A percentile compares a stretch with the other conserved stretches of the same genome.
Conservation (phyloP, 2,113 vertebrate species). For the Chaetura pelagica region DNA sequence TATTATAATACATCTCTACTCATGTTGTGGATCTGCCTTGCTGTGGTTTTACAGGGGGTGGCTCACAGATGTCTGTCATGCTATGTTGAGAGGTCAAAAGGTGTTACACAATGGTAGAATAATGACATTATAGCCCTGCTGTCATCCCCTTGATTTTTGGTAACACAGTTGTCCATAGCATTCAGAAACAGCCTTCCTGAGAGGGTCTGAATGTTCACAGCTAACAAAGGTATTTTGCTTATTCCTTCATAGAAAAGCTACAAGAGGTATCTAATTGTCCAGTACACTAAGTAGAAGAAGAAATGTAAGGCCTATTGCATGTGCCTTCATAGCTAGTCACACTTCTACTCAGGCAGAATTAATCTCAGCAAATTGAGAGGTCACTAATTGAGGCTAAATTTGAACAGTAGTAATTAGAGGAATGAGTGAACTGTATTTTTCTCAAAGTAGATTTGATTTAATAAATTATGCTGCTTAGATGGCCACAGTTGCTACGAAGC, state of each 20-base stretch:
- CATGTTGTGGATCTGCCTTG: not conserved
- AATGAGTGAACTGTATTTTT: constrained; percentile 21
- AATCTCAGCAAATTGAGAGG: constrained; percentile 23
- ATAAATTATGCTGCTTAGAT: not conserved
- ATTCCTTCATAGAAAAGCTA: not conserved
- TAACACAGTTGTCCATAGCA: fast-evolving
- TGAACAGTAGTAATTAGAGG: constrained; percentile 21
- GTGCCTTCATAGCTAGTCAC: not conserved
- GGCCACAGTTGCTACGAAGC: not conserved
- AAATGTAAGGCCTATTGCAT: not conserved
- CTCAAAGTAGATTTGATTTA: constrained; percentile 35
- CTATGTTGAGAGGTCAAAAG: not conserved
- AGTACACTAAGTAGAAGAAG: not conserved
- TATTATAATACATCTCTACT: not conserved
- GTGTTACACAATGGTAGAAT: not conserved
- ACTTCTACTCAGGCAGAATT: not conserved
- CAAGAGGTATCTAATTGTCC: not conserved
- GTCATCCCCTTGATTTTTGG: not conserved
- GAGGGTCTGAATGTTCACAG: not conserved
- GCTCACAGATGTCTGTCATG: not conserved
- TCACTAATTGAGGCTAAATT: constrained; percentile 15
- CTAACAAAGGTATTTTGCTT: not conserved
- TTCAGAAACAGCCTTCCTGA: not conserved
- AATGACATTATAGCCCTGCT: not conserved
- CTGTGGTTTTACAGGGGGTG: not conserved